phyloP scores from a whole-genome alignment of 1,140 invertebrate genomes.

The Drosophila saltans region DNA sequence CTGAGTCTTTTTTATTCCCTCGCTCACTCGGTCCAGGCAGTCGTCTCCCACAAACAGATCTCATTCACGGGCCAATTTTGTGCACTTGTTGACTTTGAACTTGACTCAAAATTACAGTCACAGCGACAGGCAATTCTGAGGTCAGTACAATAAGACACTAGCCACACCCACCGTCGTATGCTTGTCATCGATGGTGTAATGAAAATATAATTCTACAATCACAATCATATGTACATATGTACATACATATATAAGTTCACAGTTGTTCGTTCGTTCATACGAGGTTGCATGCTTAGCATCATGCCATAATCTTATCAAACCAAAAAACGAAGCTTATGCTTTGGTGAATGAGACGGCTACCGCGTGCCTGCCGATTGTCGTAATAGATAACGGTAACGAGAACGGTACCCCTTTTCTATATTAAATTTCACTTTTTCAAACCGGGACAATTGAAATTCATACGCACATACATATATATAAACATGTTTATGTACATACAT shows the following conservation, averaged over 20 bases:
- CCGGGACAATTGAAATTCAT: background rate
- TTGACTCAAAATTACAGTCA: slow-evolving; percentile 34
- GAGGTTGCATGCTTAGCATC: slow-evolving; percentile 30
- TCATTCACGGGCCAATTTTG: slow-evolving; percentile 7
- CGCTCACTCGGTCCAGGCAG: slow-evolving; percentile 3
- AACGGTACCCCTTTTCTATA: slow-evolving; percentile 12
- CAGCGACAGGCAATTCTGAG: slow-evolving; percentile 22
- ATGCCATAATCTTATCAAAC: slow-evolving; percentile 69
- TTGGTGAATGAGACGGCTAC: slow-evolving; percentile 34
- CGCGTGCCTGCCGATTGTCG: slow-evolving; percentile 31
- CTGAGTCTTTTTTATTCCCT: background rate
- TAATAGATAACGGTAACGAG: slow-evolving; percentile 28
- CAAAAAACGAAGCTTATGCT: slow-evolving; percentile 33
- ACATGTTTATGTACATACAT: too few relatives aligned
- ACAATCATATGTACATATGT: too few relatives aligned
- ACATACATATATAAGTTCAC: background rate
- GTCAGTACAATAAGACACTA: slow-evolving; percentile 6
- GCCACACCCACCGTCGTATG: slow-evolving; percentile 15
- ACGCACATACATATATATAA: too few relatives aligned
- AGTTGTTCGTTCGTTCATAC: background rate
- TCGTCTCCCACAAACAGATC: background rate
- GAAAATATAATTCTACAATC: background rate
- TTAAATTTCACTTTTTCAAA: background rate
- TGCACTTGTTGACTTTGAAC: slow-evolving; percentile 63
- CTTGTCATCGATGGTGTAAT: slow-evolving; percentile 35